A percentile compares a stretch with the other conserved stretches of the same genome.
Evolutionary conservation across 2,113 vertebrate genomes (phyloP).

Genomic region (Xiphophorus couchianus): DNA sequence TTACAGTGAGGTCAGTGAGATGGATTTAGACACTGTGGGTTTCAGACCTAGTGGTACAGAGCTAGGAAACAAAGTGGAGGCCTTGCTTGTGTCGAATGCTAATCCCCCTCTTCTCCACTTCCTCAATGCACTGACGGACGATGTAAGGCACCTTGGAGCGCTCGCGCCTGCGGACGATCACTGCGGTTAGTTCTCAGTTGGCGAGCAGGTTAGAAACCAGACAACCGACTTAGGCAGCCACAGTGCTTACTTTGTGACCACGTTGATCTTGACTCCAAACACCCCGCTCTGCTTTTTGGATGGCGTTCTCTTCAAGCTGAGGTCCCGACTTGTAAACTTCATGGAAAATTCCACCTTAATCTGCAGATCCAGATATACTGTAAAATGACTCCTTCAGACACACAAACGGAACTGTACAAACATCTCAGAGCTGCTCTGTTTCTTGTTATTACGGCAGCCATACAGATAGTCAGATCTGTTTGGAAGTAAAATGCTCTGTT

Average conservation of each 20-base stretch:
- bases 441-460: not conserved
- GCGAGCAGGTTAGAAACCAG: not conserved
- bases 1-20: too few species aligned
- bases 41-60: too few species aligned
- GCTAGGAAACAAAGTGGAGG: not conserved
- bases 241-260: constrained; percentile 91
- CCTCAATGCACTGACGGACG: constrained; percentile 97
- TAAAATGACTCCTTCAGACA: not conserved
- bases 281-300: constrained; percentile 98
- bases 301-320: constrained; percentile 96
- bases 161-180: constrained; percentile 84
- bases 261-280: constrained; percentile 97
- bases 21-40: too few species aligned
- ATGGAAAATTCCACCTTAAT: constrained; percentile 99
- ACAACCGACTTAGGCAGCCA: not conserved
- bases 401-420: not conserved
- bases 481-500: not conserved
- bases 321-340: constrained; percentile 98
- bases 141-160: constrained; percentile 99
- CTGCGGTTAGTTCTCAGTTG: constrained; percentile 4
- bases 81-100: constrained; percentile 95
- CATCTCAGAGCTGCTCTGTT: not conserved
- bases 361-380: constrained; percentile 69
- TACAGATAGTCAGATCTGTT: not conserved
- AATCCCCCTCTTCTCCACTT: constrained; percentile 98